These are phyloP conservation scores for Hydriomena furcata DNA, from an alignment of 2,888 invertebrate species.

Conservation along the genomic window DNA sequence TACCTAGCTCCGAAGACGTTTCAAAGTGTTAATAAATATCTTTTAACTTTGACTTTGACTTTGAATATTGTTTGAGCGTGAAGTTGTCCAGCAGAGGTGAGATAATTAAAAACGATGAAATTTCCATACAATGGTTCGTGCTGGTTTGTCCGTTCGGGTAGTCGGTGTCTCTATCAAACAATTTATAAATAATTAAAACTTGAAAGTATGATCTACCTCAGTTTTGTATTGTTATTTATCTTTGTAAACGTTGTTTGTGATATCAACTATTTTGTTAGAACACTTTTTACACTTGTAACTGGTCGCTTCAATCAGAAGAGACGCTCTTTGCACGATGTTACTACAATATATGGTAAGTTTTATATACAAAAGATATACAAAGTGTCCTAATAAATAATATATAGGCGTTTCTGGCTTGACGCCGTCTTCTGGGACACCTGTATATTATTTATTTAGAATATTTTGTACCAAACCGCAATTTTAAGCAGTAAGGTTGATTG, in stretches of 20 bases:
- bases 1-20: too few species aligned
- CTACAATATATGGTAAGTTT: conserved; percentile 87
- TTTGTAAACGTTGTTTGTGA: conserved; percentile 86
- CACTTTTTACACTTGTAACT: conserved; percentile 86
- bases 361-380: too few species aligned
- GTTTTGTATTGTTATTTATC: conserved; percentile 52
- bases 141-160: neutral
- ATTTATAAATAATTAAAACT: conserved; percentile 1
- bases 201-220: conserved; percentile 43
- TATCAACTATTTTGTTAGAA: conserved; percentile 89
- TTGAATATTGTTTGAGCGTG: too few species aligned
- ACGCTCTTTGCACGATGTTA: conserved; percentile 86
- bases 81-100: conserved; percentile 19
- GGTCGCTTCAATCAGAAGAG: conserved; percentile 86
- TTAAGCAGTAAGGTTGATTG: too few species aligned
- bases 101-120: conserved; percentile 13
- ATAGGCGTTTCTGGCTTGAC: too few species aligned
- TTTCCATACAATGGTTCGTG: conserved; percentile 32
- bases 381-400: too few species aligned
- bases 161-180: neutral
- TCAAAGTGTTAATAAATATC: too few species aligned
- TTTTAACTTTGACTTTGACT: too few species aligned
- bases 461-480: too few species aligned
- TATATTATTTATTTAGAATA: too few species aligned
- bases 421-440: too few species aligned